Conservation (phyloP, 2,113 vertebrate genomes). For the Clarias batrachus region DNA sequence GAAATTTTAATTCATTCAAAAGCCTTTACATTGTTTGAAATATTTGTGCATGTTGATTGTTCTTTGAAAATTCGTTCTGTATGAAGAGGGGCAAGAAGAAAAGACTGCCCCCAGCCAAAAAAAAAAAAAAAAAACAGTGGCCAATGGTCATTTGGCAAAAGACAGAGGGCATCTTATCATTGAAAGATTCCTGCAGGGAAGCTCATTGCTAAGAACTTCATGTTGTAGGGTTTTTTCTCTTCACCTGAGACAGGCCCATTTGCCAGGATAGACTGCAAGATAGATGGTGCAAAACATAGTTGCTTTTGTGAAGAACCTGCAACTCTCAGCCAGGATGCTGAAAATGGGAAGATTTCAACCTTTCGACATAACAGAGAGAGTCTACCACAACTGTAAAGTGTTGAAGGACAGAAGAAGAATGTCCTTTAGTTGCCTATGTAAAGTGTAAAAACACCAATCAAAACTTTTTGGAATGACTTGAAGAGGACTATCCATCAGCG, state of each 20-base stretch:
- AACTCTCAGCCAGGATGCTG: neutral
- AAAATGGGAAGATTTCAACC: constrained; percentile 10
- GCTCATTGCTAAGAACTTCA: neutral
- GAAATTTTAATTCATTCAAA: neutral
- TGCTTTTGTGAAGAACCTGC: constrained; percentile 1
- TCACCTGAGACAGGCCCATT: neutral
- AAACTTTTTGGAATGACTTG: constrained; percentile 1
- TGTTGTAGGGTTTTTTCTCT: neutral
- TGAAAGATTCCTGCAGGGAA: neutral
- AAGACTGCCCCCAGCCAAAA: neutral
- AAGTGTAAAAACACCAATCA: neutral
- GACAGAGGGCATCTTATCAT: neutral
- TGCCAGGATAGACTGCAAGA: constrained; percentile 6
- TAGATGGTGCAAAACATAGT: neutral
- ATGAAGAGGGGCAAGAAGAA: neutral
- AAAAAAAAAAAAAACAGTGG: neutral
- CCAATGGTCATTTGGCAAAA: neutral
- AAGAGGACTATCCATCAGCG: neutral
- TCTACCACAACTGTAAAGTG: neutral
- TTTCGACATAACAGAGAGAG: neutral
- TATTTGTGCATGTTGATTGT: neutral
- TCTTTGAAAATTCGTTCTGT: neutral
- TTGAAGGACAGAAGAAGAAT: constrained; percentile 2
- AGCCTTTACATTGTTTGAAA: neutral
- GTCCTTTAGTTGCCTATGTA: neutral